phyloP scores from a whole-genome alignment of 2,113 vertebrate species.

The Phylloscopus trochiloides region DNA sequence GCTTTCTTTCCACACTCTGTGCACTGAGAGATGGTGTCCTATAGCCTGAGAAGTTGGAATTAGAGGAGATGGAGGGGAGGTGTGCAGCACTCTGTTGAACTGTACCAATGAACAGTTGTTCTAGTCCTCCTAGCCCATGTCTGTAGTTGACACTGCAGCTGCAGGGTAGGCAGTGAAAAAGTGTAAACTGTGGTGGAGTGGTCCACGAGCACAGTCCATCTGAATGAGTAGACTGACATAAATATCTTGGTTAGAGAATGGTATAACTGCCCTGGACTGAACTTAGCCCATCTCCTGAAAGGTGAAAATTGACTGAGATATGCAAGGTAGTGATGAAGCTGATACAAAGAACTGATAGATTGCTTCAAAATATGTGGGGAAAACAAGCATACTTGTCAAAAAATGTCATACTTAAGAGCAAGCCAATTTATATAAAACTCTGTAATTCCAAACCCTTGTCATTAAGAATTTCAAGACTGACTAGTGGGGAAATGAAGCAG shows the following conservation, averaged over 20 bases:
- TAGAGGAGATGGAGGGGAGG: not conserved
- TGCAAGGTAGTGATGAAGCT: not conserved
- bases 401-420: not conserved
- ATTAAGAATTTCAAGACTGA: not conserved
- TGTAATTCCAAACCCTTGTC: not conserved
- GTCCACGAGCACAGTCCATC: not conserved
- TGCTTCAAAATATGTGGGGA: not conserved
- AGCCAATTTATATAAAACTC: not conserved
- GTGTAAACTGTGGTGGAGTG: not conserved
- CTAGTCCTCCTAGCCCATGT: too few species aligned
- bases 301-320: not conserved
- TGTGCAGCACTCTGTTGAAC: not conserved
- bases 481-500: not conserved
- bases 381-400: not conserved
- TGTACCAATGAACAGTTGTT: not conserved
- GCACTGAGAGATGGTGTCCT: not conserved
- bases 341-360: not conserved
- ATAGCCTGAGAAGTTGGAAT: not conserved
- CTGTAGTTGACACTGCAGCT: accelerated
- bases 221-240: not conserved
- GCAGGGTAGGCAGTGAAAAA: not conserved
- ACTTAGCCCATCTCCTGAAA: not conserved
- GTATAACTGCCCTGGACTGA: not conserved
- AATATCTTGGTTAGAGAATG: not conserved
- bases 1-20: not conserved